phyloP scores from a whole-genome alignment of 1,140 invertebrate genomes.

The Philaenus spumarius region DNA sequence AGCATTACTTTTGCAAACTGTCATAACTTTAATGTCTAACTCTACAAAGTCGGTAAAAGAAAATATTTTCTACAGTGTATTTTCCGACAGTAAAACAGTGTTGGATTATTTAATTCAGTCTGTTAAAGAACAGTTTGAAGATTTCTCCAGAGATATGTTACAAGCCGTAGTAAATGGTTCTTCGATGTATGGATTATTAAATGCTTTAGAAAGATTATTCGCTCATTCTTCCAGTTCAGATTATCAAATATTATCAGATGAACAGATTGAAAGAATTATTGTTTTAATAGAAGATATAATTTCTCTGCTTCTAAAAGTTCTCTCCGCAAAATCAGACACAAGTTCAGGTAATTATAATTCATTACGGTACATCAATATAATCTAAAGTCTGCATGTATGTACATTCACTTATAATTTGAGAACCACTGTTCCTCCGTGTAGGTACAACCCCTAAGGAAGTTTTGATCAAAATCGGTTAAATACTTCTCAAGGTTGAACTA shows the following conservation, averaged over 20 bases:
- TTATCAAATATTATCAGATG: constrained; percentile 12
- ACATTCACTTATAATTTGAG: no score
- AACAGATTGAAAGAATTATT: constrained; percentile 32
- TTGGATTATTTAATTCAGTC: constrained; percentile 28
- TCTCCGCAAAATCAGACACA: constrained; percentile 35
- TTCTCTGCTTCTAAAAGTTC: constrained; percentile 36
- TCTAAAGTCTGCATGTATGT: no score
- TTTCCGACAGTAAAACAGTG: constrained; percentile 2
- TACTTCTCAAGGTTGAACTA: no score
- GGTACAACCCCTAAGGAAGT: no score
- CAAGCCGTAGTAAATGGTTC: constrained; percentile 35
- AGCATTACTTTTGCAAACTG: constrained; percentile 40
- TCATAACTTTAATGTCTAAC: constrained; percentile 29
- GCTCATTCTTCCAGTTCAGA: constrained; percentile 29
- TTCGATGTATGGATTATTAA: constrained; percentile 39
- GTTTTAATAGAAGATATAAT: constrained; percentile 37
- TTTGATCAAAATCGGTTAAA: no score
- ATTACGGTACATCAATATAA: no score
- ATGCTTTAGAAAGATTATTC: constrained; percentile 32
- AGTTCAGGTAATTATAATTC: constrained; percentile 33
- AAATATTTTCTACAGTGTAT: not conserved
- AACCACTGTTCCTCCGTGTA: no score
- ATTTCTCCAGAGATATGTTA: constrained; percentile 39
- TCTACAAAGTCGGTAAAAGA: not conserved
- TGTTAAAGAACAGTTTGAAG: constrained; percentile 33